These are phyloP conservation scores for Chinchilla lanigera DNA, from an alignment of 2,113 vertebrate genomes.

Conservation along the genomic window DNA sequence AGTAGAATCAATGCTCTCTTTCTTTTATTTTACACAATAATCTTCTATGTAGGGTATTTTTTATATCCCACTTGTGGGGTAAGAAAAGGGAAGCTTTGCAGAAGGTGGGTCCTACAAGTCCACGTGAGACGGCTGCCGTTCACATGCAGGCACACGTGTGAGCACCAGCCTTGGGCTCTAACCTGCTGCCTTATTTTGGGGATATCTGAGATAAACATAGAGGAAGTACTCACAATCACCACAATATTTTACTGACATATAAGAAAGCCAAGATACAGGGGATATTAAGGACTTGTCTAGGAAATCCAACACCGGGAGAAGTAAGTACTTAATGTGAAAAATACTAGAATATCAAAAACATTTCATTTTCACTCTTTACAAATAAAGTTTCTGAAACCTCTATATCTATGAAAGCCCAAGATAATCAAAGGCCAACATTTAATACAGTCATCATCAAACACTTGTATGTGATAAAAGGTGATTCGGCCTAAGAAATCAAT, in stretches of 20 bases:
- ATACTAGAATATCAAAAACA: neutral
- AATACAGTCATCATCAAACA: conserved; percentile 83
- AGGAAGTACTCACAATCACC: neutral
- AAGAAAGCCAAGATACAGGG: neutral
- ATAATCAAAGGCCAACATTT: conserved; percentile 83
- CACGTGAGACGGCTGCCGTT: too few species aligned
- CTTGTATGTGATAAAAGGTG: conserved; percentile 82
- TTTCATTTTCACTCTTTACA: neutral
- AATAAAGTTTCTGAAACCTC: conserved; percentile 68
- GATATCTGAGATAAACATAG: neutral
- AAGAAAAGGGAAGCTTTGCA: neutral
- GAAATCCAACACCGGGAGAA: neutral
- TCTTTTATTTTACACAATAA: neutral
- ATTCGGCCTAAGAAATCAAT: conserved; percentile 82
- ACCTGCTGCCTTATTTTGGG: neutral
- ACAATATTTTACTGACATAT: neutral
- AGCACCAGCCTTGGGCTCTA: fast-evolving
- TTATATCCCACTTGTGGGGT: neutral
- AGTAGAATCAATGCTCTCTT: neutral
- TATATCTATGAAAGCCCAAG: conserved; percentile 71
- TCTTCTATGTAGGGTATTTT: neutral
- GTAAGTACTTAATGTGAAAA: conserved; percentile 30
- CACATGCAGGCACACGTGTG: fast-evolving
- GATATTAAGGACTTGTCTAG: neutral
- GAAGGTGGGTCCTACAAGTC: neutral